Base-by-base conservation (phyloP, 2,113 vertebrate species). In the Poecilia latipinna region DNA sequence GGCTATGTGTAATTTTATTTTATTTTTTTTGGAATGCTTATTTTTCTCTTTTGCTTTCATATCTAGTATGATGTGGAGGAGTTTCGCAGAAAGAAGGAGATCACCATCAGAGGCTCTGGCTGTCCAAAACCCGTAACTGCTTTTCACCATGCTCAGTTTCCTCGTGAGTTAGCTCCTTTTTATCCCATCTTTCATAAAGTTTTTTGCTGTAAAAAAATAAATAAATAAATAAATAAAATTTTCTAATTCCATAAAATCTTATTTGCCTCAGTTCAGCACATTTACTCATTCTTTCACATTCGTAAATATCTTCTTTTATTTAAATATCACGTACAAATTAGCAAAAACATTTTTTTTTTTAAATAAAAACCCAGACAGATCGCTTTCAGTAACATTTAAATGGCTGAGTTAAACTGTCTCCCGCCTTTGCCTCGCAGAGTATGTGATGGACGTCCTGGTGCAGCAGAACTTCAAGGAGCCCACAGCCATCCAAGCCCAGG, bases 401-500 rank as follows among this genome's bases (percentile, higher is more conserved):
- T 7, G 3, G 7, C 24, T n/a, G 51, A 57, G 51, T 57, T n/a
- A n/a, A 57, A 57, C 6, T 57, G 22, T 71, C 4, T 54, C 19
- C 48, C 22, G 77, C 54, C 4, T 61, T 68, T 54, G 86, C 74
- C 62, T 86, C 35, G 12, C 75, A 99, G 98, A 99, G 64, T 97
- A 99, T 71, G 98, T 98, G 64, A 96, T 99, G 88, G 97, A 99
- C 86, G 96, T 97, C 75, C 90, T 99, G 90, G 90, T 96, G 85
- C 96, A 97, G 79, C 97, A 98, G 77, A 97, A 97, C 79, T 99
- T 99, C 83, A 97, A 96, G 72, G 98, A 99, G 88, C 98, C 98
- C 28, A 99, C 97, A 82, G 96, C 98, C 0, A 99, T 99, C 90
- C 98, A 99, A 91, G 94, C 96, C 79, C 98, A 99, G 88, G 97